A percentile compares a stretch with the other conserved stretches of the same genome.
Conservation (phyloP, 2,888 invertebrate genomes). For the Eupithecia centaureata region DNA sequence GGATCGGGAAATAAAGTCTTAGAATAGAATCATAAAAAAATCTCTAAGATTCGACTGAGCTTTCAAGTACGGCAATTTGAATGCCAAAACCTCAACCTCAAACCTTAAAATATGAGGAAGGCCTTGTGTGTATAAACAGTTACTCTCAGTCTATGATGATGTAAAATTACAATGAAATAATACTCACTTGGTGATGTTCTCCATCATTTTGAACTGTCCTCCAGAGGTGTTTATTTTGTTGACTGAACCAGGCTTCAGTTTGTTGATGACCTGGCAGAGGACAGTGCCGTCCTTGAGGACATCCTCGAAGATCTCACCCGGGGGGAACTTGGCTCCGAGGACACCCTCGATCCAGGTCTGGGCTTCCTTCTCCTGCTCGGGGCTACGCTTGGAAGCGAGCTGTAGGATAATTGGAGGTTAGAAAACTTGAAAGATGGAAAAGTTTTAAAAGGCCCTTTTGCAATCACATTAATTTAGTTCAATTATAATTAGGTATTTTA, state of each 20-base stretch:
- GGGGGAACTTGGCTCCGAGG: slow-evolving; percentile 94
- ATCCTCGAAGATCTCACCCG: slow-evolving; percentile 92
- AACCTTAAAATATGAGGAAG: no score
- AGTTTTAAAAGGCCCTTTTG: neutral
- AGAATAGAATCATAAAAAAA: neutral
- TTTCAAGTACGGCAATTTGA: neutral
- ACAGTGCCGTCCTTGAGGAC: slow-evolving; percentile 95
- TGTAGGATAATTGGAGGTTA: slow-evolving; percentile 56
- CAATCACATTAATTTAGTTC: neutral
- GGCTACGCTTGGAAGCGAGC: slow-evolving; percentile 93
- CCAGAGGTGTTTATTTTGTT: slow-evolving; percentile 96
- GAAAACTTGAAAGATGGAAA: neutral
- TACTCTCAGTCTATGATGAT: neutral
- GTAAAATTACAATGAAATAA: no score
- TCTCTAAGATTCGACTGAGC: neutral
- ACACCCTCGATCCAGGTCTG: slow-evolving; percentile 96
- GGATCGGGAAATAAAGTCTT: neutral
- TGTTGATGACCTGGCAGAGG: slow-evolving; percentile 97
- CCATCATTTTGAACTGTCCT: slow-evolving; percentile 99
- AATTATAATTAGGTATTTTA: neutral
- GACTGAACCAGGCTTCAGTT: slow-evolving; percentile 93
- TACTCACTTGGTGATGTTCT: slow-evolving; percentile 97
- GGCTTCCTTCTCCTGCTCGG: slow-evolving; percentile 92
- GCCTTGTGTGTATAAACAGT: neutral
- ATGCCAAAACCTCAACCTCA: neutral